Evolutionary conservation across 2,888 invertebrate species (phyloP).

Genomic region (Eristalis arbustorum): DNA sequence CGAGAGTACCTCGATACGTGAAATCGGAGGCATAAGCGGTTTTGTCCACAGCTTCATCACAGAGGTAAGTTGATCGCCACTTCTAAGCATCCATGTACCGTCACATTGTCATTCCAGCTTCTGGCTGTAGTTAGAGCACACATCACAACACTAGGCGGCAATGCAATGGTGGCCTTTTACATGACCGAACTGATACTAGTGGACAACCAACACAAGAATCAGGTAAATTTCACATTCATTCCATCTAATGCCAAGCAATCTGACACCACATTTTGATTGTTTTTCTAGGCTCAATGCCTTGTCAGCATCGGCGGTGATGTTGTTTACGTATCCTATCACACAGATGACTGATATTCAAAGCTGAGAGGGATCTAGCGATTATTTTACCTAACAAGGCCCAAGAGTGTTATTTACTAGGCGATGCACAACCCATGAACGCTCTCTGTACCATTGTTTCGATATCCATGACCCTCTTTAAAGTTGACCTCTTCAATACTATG

Average conservation of each 20-base stretch:
- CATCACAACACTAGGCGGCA: slow-evolving; percentile 95
- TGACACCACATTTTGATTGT: background rate
- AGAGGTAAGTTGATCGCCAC: slow-evolving; percentile 82
- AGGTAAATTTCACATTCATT: slow-evolving; percentile 83
- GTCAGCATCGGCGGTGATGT: slow-evolving; percentile 98
- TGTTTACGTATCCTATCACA: slow-evolving; percentile 88
- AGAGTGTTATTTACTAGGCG: slow-evolving; percentile 75
- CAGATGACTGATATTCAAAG: slow-evolving; percentile 81
- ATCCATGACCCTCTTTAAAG: slow-evolving; percentile 29
- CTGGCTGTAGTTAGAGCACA: slow-evolving; percentile 96
- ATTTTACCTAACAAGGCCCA: slow-evolving; percentile 77
- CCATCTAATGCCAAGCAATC: background rate
- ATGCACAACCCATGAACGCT: background rate
- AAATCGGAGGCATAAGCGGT: slow-evolving; percentile 95
- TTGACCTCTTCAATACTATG: slow-evolving; percentile 6
- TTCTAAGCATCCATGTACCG: too few species aligned
- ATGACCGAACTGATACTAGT: slow-evolving; percentile 94
- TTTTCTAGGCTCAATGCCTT: slow-evolving; percentile 93
- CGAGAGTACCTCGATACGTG: slow-evolving; percentile 95
- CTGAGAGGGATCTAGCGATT: slow-evolving; percentile 78
- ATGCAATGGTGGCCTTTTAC: slow-evolving; percentile 96
- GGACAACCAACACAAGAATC: slow-evolving; percentile 97
- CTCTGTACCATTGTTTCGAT: slow-evolving; percentile 6
- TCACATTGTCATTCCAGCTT: slow-evolving; percentile 79
- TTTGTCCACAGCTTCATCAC: slow-evolving; percentile 96